Conservation (phyloP, 2,113 vertebrate species). For the Cygnus buccinator region DNA sequence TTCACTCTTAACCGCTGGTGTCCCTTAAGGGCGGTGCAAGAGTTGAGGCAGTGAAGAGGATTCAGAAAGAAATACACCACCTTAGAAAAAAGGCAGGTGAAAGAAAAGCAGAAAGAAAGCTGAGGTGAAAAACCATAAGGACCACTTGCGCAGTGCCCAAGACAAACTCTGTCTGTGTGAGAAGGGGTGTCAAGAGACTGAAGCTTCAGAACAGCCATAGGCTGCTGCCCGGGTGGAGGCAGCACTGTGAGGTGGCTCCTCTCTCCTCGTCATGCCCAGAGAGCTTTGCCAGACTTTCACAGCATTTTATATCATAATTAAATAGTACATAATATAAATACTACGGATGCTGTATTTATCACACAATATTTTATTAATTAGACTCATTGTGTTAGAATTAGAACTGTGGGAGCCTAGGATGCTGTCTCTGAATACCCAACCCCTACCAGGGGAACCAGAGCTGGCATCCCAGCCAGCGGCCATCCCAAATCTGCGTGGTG, state of each 20-base stretch:
- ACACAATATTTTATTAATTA: no score
- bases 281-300: background rate
- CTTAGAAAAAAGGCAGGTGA: background rate
- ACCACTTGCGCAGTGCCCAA: background rate
- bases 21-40: background rate
- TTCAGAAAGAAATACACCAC: background rate
- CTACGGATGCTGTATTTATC: no score
- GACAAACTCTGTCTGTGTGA: background rate
- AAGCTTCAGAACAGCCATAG: background rate
- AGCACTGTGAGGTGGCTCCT: background rate
- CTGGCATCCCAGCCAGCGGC: conserved; percentile 13
- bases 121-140: background rate
- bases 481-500: conserved; percentile 22
- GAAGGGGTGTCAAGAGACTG: background rate
- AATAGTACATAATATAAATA: background rate
- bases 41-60: background rate
- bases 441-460: conserved; percentile 4
- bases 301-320: background rate
- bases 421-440: conserved; percentile 35
- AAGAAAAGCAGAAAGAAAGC: background rate
- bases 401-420: conserved; percentile 4
- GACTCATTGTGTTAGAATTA: no score
- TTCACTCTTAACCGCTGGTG: background rate
- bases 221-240: background rate
- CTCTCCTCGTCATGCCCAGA: background rate